Evolutionary conservation across 1,140 invertebrate genomes (phyloP), one percentile per base, ranked within the genome.

Genomic region (Nylanderia fulva): DNA sequence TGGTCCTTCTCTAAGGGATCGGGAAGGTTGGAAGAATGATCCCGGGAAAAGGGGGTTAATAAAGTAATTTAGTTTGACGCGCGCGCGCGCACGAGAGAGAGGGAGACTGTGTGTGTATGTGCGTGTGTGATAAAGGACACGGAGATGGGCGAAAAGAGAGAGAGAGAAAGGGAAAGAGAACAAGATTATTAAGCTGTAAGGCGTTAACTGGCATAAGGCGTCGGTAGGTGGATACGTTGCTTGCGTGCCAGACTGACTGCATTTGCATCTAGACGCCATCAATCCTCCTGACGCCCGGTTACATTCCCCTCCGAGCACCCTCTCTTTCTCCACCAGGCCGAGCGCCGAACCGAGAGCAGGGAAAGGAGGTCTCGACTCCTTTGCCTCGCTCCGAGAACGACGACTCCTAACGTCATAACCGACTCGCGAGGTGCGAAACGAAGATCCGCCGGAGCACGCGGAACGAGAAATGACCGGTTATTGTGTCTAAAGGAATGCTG

Each of bases 221-320:
- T 94, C 92, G 92, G 93, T 93, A 94, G 93, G 93, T 93, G 94
- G 93, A 93, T 92, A 93, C 90, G 88, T 92, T 91, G 92, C 91
- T 94, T 95, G 93, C 93, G 93, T 94, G 93, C 93, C 91, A 91
- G 93, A 93, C 92, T 93, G 91, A 92, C 93, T 94, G 90, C 93
- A 95, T 95, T 95, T 95, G 94, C 94, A 94, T 95, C 93, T 94
- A 95, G 94, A 95, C 93, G 91, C 94, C 94, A 95, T 95, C 94
- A 95, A 95, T 95, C 94, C 94, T 94, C 90, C 93, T 92, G 94
- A 95, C 94, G 93, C 94, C 93, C 93, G 91, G 91, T 93, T 93
- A 92, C 91, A 92, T 89, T 86, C 85, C 86, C 87, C 82, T 82
- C 86, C 45, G 60, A 83, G 6, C 13, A 39, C 68, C 68, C 68